Conservation (phyloP, 2,113 vertebrate species). For the Plecotus auritus region DNA sequence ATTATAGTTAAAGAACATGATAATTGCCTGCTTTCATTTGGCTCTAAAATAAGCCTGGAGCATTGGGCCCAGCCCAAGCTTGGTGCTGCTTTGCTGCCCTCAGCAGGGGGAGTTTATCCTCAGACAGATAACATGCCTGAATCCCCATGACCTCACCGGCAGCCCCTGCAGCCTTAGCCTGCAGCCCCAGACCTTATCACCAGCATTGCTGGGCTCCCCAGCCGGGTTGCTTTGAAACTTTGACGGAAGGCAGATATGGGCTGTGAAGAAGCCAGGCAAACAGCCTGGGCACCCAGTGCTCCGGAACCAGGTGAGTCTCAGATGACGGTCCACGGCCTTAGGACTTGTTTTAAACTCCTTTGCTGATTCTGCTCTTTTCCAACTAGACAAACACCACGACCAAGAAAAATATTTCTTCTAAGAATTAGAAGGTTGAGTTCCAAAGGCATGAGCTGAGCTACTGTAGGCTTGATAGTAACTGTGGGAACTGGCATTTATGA, state of each 20-base stretch:
- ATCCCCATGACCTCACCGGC: neutral
- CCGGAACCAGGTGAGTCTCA: neutral
- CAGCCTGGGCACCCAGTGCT: neutral
- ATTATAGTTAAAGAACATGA: constrained; percentile 56
- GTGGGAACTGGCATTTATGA: neutral
- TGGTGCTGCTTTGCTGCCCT: neutral
- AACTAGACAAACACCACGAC: neutral
- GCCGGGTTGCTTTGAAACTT: neutral
- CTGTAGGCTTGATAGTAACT: neutral
- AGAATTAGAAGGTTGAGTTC: constrained; percentile 1
- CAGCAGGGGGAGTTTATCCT: constrained; percentile 19
- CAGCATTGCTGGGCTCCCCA: constrained; percentile 5
- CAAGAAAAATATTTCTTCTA: neutral
- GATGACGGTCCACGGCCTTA: neutral
- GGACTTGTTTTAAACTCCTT: neutral
- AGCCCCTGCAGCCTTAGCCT: neutral
- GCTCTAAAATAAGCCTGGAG: constrained; percentile 67
- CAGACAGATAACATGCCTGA: neutral
- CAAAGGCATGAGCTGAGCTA: neutral
- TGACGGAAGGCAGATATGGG: neutral
- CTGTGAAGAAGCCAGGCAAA: neutral
- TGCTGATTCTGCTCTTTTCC: neutral
- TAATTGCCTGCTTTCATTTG: constrained; percentile 57
- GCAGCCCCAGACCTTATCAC: neutral
- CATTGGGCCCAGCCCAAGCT: neutral